phyloP scores from a whole-genome alignment of 2,888 invertebrate genomes.

The Plebejus melissa region DNA sequence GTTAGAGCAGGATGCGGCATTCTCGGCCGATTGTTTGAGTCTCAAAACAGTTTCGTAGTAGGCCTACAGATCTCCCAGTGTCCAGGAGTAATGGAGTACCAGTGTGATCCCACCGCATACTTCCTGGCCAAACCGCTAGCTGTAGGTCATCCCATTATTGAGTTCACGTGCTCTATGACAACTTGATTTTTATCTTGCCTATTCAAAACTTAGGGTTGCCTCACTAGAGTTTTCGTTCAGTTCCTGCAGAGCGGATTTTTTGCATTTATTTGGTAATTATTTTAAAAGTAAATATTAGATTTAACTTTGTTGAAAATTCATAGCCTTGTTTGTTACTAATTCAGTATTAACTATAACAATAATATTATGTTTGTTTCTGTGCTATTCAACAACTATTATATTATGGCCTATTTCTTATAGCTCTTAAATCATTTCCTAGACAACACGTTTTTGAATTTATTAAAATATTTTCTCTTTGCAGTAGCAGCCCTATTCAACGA shows the following conservation, averaged over 20 bases:
- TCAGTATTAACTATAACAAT: too few species aligned
- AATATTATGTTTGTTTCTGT: too few species aligned
- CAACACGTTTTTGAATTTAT: not conserved
- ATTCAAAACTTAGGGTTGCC: not conserved
- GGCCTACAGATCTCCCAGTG: not conserved
- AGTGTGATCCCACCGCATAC: not conserved
- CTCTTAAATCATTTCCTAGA: too few species aligned
- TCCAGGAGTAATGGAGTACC: not conserved
- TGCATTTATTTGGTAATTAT: not conserved
- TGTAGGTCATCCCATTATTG: constrained; percentile 3
- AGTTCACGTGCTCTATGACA: not conserved
- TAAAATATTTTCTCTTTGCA: not conserved
- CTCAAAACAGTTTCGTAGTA: too few species aligned
- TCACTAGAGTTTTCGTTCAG: not conserved
- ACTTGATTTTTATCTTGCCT: not conserved
- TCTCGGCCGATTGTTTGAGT: too few species aligned
- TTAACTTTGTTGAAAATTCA: too few species aligned
- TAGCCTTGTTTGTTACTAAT: too few species aligned
- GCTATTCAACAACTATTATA: too few species aligned
- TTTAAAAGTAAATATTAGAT: too few species aligned
- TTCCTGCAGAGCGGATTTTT: too few species aligned
- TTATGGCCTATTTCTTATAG: too few species aligned
- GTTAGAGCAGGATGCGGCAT: too few species aligned
- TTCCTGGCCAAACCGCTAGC: not conserved
- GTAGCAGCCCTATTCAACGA: constrained; percentile 19